Evolutionary conservation across 2,888 invertebrate genomes (phyloP).

Genomic region (Cylloceria caligata): DNA sequence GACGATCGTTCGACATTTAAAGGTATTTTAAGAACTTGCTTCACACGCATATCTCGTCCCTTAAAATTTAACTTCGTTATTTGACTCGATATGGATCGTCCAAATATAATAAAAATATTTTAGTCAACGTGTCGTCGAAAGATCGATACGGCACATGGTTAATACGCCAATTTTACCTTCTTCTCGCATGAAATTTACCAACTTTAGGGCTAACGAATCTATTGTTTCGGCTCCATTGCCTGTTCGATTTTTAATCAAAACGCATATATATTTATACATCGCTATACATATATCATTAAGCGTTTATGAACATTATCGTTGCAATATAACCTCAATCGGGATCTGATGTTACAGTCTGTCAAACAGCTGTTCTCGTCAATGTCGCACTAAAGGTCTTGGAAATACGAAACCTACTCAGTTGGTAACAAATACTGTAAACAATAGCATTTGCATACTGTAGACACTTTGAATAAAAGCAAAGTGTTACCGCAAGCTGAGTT

Average conservation of each 20-base stretch:
- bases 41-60: background rate
- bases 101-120: background rate
- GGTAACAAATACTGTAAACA: no score
- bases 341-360: constrained; percentile 9
- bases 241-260: background rate
- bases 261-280: background rate
- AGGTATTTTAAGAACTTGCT: constrained; percentile 39
- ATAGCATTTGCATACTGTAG: no score
- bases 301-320: constrained; percentile 5
- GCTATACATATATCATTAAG: background rate
- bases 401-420: no score
- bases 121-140: constrained; percentile 21
- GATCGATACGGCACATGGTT: constrained; percentile 75
- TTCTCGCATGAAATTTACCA: constrained; percentile 20
- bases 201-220: background rate
- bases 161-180: constrained; percentile 35
- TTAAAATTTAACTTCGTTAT: background rate
- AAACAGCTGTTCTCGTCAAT: constrained; percentile 45
- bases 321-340: constrained; percentile 43
- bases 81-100: background rate
- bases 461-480: no score
- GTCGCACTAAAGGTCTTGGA: background rate
- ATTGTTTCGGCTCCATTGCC: background rate
- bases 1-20: constrained; percentile 26
- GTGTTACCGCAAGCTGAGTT: no score